Percentiles rank a stretch among this genome's conserved stretches.
These are phyloP conservation scores for Altica lythri DNA, from an alignment of 2,888 invertebrate species.

Conservation along the genomic window DNA sequence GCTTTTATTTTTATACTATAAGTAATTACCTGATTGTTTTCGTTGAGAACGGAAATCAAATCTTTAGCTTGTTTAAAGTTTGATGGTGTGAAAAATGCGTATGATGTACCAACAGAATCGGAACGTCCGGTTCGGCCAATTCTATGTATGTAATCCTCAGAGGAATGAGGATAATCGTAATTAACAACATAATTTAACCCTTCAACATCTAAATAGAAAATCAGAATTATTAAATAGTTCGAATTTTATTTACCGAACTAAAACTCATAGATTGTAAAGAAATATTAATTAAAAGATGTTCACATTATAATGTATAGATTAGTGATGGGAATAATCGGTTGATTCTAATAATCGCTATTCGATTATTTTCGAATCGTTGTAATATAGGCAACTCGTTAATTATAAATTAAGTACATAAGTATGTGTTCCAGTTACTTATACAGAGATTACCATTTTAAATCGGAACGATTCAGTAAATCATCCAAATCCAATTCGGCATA, in stretches of 20 bases:
- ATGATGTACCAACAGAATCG: conserved; percentile 87
- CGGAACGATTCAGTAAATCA: too few relatives aligned
- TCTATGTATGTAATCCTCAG: conserved; percentile 94
- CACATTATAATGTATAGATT: too few relatives aligned
- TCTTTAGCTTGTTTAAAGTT: conserved; percentile 89
- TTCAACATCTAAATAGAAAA: conserved; percentile 77
- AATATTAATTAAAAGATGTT: background rate
- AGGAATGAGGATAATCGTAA: conserved; percentile 94
- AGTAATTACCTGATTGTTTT: conserved; percentile 79
- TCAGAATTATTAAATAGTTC: conserved; percentile 21
- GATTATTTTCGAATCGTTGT: too few relatives aligned
- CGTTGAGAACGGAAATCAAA: conserved; percentile 83
- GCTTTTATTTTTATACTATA: conserved; percentile 40
- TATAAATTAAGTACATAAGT: too few relatives aligned
- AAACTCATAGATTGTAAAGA: background rate
- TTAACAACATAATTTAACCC: conserved; percentile 96
- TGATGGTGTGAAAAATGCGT: conserved; percentile 91
- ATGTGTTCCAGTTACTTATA: too few relatives aligned
- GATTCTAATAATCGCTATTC: too few relatives aligned
- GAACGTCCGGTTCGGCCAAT: conserved; percentile 93
- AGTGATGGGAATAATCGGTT: too few relatives aligned
- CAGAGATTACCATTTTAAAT: too few relatives aligned
- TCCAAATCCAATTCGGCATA: too few relatives aligned
- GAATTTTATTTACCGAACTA: background rate
- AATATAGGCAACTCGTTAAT: too few relatives aligned